Percentiles rank a stretch among this genome's conserved stretches.
phyloP scores from a whole-genome alignment of 1,140 invertebrate genomes.

The Trichonephila clavipes region DNA sequence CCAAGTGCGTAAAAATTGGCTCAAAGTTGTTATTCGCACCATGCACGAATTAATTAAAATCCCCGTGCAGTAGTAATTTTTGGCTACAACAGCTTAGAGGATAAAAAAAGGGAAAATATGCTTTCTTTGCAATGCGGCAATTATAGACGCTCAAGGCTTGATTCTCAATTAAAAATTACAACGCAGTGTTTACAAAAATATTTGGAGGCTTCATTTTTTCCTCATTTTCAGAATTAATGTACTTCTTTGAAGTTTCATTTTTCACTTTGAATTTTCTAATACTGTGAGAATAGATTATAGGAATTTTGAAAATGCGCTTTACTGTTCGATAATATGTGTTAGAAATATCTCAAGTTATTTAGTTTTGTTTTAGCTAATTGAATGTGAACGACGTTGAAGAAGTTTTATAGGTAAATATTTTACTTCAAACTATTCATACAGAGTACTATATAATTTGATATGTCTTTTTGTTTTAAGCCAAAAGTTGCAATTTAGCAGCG shows the following conservation, averaged over 20 bases:
- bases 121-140: background rate
- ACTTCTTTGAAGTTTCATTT: background rate
- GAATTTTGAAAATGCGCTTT: no score
- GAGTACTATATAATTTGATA: no score
- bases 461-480: no score
- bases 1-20: constrained; percentile 18
- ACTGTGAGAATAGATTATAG: background rate
- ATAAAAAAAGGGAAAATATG: constrained; percentile 16
- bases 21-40: constrained; percentile 31
- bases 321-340: no score
- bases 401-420: no score
- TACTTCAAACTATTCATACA: no score
- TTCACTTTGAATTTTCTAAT: background rate
- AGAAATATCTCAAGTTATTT: background rate
- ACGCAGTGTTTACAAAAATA: background rate
- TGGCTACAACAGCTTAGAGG: background rate
- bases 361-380: no score
- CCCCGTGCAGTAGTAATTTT: constrained; percentile 5
- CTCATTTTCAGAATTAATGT: background rate
- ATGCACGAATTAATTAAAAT: constrained; percentile 44
- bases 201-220: background rate
- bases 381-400: no score
- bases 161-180: constrained; percentile 45
- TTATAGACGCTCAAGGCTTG: constrained; percentile 31
- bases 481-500: no score